Conservation (phyloP, 2,113 vertebrate genomes). For the Argyrosomus japonicus region DNA sequence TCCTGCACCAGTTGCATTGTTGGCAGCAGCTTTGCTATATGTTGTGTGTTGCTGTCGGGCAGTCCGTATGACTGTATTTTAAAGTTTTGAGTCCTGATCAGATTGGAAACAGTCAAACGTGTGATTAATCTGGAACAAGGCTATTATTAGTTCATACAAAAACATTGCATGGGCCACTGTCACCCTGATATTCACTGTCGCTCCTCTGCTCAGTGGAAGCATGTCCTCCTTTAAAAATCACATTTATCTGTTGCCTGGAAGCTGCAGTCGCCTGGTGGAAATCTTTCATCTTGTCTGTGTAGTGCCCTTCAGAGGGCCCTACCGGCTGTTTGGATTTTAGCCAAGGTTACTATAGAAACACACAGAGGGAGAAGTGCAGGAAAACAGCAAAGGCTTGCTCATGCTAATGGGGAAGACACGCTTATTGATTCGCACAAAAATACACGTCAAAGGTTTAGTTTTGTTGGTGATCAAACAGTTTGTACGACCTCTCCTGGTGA, state of each 20-base stretch:
- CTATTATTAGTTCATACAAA: conserved; percentile 32
- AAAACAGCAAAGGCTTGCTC: conserved; percentile 53
- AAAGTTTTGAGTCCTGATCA: conserved; percentile 7
- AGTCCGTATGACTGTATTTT: neutral
- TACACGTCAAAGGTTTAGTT: conserved; percentile 8
- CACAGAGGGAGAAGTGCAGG: conserved; percentile 67
- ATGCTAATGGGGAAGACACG: conserved; percentile 48
- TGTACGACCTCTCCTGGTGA: neutral
- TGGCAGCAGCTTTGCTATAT: neutral
- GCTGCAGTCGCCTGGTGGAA: conserved; percentile 73
- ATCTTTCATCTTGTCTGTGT: conserved; percentile 76
- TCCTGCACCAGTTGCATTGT: neutral
- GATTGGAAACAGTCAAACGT: neutral
- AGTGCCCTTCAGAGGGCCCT: conserved; percentile 79
- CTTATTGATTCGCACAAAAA: conserved; percentile 25
- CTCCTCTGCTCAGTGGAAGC: conserved; percentile 46
- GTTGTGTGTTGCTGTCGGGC: neutral
- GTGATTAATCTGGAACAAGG: neutral
- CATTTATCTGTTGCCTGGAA: conserved; percentile 70
- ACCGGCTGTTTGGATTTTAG: conserved; percentile 77
- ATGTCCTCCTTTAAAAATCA: conserved; percentile 67
- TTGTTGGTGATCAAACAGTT: neutral
- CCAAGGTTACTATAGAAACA: conserved; percentile 83
- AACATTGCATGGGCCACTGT: conserved; percentile 11
- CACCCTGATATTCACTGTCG: conserved; percentile 31